phyloP scores from a whole-genome alignment of 2,113 vertebrate species.

The Sinocyclocheilus maitianheensis region DNA sequence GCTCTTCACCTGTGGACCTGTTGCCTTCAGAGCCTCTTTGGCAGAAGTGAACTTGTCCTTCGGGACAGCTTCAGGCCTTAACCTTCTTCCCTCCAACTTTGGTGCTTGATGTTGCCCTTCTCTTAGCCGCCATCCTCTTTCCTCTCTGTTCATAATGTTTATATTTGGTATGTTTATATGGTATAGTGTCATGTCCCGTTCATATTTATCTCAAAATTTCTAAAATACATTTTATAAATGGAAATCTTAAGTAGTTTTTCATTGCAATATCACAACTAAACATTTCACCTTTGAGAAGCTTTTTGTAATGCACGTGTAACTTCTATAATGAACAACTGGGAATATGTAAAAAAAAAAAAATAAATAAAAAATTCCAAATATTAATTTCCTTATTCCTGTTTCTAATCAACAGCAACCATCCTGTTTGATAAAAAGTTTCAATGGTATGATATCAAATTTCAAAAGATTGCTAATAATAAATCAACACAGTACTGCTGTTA shows the following conservation, averaged over 20 bases:
- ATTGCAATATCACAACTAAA: neutral
- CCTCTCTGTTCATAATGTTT: neutral
- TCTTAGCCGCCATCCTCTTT: slow-evolving; percentile 82
- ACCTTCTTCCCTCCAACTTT: slow-evolving; percentile 72
- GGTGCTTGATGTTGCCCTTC: slow-evolving; percentile 53
- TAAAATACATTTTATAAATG: neutral
- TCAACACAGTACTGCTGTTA: neutral
- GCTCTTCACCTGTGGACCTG: slow-evolving; percentile 70
- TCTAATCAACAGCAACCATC: neutral
- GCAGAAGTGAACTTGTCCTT: slow-evolving; percentile 77
- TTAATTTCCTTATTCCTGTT: neutral
- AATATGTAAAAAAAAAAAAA: no score
- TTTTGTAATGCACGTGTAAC: neutral
- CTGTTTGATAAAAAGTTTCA: neutral
- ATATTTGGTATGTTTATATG: no score
- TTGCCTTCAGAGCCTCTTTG: slow-evolving; percentile 78
- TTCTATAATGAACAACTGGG: neutral
- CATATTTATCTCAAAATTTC: neutral
- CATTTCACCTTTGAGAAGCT: neutral
- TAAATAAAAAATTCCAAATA: neutral
- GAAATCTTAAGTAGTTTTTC: neutral
- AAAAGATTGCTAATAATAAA: neutral
- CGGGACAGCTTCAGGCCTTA: slow-evolving; percentile 63
- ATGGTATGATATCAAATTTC: neutral
- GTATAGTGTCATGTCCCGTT: no score